Evolutionary conservation across 2,113 vertebrate genomes (phyloP).

Genomic region (Agelaius tricolor): DNA sequence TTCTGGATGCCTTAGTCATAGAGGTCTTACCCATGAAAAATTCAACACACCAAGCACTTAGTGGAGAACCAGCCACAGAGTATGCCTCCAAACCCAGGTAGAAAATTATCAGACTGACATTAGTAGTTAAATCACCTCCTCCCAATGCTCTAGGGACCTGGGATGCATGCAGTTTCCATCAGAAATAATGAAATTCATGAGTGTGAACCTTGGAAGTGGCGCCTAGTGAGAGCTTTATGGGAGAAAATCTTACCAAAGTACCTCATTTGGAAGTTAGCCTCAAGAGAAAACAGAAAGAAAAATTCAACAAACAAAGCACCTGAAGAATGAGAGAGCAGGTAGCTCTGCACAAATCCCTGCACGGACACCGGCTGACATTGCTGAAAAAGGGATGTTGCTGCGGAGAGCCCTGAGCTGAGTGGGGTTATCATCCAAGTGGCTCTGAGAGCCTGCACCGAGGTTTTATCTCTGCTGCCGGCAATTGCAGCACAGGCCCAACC

Average conservation of each 20-base stretch:
- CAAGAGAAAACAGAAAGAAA: not conserved
- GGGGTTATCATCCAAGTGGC: not conserved
- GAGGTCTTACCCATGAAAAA: constrained; percentile 43
- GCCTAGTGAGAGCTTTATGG: not conserved
- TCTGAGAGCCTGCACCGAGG: not conserved
- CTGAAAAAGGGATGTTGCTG: not conserved
- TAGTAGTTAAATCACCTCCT: not conserved
- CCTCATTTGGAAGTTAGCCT: not conserved
- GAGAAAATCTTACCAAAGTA: not conserved
- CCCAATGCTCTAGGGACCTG: not conserved
- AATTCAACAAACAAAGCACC: not conserved
- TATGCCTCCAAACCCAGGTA: not conserved
- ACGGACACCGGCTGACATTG: fast-evolving
- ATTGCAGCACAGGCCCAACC: not conserved
- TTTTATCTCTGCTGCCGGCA: not conserved
- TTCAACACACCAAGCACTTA: constrained; percentile 25
- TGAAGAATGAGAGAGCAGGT: not conserved
- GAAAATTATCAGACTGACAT: not conserved
- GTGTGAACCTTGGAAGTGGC: not conserved
- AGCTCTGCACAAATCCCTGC: not conserved
- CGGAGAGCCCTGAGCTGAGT: fast-evolving
- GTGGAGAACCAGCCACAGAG: not conserved
- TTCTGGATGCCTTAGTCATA: constrained; percentile 30
- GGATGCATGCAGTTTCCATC: not conserved
- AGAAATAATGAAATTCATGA: not conserved